A percentile compares a stretch with the other conserved stretches of the same genome.
Conservation (phyloP, 1,140 invertebrate genomes). For the Leptinotarsa defecta region DNA sequence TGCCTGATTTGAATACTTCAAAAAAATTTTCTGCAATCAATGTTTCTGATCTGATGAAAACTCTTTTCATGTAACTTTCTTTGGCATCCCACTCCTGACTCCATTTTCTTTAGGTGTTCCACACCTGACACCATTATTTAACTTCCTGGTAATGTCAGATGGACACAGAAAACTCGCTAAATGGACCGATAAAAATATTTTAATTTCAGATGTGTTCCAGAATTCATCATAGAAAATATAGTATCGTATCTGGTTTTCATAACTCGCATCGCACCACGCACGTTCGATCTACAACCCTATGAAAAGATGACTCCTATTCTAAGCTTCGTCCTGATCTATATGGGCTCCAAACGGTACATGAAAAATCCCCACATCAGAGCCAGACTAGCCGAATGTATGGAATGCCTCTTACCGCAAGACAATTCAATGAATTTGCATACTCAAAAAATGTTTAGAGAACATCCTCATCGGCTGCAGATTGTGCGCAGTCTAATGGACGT, state of each 20-base stretch:
- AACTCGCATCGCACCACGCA: slow-evolving; percentile 65
- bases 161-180: no score
- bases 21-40: no score
- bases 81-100: no score
- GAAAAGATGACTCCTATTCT: slow-evolving; percentile 73
- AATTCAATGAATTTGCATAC: slow-evolving; percentile 69
- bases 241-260: slow-evolving; percentile 78
- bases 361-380: slow-evolving; percentile 92
- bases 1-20: no score
- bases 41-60: no score
- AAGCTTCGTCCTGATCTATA: slow-evolving; percentile 71
- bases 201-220: slow-evolving; percentile 76
- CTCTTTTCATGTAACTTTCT: no score
- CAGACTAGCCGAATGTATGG: slow-evolving; percentile 84
- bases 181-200: background rate
- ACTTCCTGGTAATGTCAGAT: no score
- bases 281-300: slow-evolving; percentile 66
- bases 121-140: no score
- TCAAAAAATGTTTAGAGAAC: slow-evolving; percentile 77
- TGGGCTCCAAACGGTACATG: slow-evolving; percentile 78
- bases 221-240: slow-evolving; percentile 89
- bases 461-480: slow-evolving; percentile 63
- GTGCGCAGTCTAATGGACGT: slow-evolving; percentile 72
- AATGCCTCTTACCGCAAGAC: slow-evolving; percentile 75
- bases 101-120: no score